phyloP scores from a whole-genome alignment of 2,113 vertebrate genomes.

The Aramus guarauna region DNA sequence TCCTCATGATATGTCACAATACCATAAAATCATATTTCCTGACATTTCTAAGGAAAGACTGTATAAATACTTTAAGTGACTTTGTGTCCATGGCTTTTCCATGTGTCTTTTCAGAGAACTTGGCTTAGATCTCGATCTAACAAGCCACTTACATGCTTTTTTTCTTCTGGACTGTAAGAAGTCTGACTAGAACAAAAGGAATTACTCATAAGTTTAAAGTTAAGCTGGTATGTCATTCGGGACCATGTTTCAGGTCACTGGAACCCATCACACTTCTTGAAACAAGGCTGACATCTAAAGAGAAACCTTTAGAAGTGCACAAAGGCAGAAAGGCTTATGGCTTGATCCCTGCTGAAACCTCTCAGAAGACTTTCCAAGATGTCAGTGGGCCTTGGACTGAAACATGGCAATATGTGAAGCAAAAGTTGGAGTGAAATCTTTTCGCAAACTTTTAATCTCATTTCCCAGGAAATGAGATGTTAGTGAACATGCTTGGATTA shows the following conservation, averaged over 20 bases:
- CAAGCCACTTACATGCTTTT: background rate
- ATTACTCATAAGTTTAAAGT: background rate
- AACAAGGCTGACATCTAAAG: background rate
- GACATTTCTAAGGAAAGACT: background rate
- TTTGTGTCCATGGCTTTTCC: background rate
- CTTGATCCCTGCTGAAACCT: background rate
- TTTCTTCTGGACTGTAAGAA: background rate
- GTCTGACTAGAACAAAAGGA: background rate
- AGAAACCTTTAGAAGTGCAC: background rate
- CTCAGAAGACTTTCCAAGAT: background rate
- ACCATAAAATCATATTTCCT: background rate
- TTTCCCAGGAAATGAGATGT: background rate
- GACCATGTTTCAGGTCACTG: conserved; percentile 6
- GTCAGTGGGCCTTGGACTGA: background rate
- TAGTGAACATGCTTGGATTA: background rate
- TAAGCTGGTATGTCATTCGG: background rate
- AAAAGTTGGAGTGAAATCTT: background rate
- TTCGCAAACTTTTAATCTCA: background rate
- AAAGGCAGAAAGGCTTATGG: background rate
- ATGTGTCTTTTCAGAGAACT: background rate
- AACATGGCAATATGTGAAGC: background rate
- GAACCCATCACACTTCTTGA: background rate
- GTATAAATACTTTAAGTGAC: background rate
- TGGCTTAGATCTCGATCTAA: background rate
- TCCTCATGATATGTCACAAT: background rate